A percentile compares a stretch with the other conserved stretches of the same genome.
Conservation (phyloP, 2,113 vertebrate species). For the Bothrops jararaca region DNA sequence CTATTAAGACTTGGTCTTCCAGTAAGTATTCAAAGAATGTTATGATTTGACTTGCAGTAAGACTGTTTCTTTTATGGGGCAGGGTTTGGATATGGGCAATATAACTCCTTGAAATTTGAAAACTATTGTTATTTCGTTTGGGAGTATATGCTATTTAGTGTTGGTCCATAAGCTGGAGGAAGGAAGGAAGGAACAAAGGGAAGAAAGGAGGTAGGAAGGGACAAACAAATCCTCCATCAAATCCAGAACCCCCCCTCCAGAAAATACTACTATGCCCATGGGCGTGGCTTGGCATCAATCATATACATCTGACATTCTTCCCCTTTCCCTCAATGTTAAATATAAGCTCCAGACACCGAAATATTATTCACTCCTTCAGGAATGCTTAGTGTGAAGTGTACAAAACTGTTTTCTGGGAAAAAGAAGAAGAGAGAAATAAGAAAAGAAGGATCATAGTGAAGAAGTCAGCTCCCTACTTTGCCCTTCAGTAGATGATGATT, state of each 20-base stretch:
- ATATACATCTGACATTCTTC: background rate
- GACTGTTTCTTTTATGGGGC: too few species aligned
- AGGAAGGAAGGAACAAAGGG: background rate
- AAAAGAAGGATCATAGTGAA: background rate
- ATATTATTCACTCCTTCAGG: background rate
- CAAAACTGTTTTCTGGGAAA: background rate
- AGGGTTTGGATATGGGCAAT: too few species aligned
- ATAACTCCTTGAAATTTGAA: background rate
- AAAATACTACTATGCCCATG: background rate
- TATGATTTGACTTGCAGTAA: background rate
- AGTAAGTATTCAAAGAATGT: background rate
- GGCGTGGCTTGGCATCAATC: background rate
- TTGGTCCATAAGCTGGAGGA: background rate
- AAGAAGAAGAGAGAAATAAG: background rate
- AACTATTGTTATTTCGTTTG: background rate
- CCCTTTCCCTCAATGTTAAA: background rate
- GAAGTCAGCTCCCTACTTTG: background rate
- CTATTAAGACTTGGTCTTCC: background rate
- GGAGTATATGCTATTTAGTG: background rate
- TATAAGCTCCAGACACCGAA: background rate
- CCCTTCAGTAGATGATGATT: background rate
- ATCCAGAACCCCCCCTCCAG: background rate
- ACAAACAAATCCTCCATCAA: background rate
- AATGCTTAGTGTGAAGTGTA: background rate
- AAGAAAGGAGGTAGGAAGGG: background rate